phyloP scores from a whole-genome alignment of 2,113 vertebrate species.

The Platycercus adscitus region DNA sequence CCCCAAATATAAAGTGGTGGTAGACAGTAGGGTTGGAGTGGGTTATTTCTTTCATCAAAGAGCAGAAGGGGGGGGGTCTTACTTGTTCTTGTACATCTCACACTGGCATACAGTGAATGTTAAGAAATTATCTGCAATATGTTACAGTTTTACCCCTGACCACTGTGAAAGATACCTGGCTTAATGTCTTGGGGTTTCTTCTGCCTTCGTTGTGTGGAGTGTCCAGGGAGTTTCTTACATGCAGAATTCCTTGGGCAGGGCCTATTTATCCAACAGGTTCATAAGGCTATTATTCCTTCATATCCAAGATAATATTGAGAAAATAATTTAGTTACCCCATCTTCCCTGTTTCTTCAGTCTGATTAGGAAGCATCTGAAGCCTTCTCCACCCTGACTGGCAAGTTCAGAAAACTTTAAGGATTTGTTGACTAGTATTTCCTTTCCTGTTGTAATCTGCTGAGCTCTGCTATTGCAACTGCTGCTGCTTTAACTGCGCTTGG shows the following conservation, averaged over 20 bases:
- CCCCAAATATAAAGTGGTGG: too few relatives aligned
- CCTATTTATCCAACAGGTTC: background rate
- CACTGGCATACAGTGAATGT: background rate
- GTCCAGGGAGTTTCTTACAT: background rate
- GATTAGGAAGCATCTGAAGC: background rate
- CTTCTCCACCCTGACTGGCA: background rate
- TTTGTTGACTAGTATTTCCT: background rate
- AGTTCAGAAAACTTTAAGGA: background rate
- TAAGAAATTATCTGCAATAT: background rate
- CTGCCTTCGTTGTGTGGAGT: background rate
- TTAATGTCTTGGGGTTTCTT: background rate
- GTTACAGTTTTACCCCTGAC: background rate
- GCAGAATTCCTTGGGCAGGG: background rate
- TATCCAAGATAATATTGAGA: background rate
- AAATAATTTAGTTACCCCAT: background rate
- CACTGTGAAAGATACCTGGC: background rate
- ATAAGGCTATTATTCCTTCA: background rate
- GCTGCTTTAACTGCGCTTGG: background rate
- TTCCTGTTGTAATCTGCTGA: background rate
- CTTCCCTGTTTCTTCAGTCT: background rate
- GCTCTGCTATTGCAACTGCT: background rate
- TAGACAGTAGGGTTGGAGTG: background rate
- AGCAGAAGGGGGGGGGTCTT: background rate
- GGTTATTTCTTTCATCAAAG: background rate
- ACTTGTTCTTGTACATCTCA: background rate